phyloP scores from a whole-genome alignment of 2,797 vertebrate species.

The Moxostoma hubbsi region DNA sequence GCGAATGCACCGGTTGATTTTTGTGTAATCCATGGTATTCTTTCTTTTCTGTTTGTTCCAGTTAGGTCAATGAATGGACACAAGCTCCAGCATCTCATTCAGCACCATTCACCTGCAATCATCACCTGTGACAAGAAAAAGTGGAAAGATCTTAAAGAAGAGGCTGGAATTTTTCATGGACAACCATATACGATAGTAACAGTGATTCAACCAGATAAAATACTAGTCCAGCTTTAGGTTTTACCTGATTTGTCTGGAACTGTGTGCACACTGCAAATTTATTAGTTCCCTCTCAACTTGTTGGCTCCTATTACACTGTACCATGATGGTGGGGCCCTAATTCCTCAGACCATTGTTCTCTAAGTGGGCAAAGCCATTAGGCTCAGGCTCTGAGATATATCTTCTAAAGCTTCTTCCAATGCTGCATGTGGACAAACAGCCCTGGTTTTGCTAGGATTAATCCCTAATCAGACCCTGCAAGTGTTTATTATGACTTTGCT shows the following conservation, averaged over 20 bases:
- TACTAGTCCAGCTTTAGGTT: constrained; percentile 29
- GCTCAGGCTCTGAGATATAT: constrained; percentile 48
- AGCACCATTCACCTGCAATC: neutral
- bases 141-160: constrained; percentile 59
- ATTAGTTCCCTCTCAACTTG: constrained; percentile 66
- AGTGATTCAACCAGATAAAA: constrained; percentile 71
- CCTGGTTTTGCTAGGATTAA: neutral
- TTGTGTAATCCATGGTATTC: neutral
- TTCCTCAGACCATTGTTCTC: constrained; percentile 65
- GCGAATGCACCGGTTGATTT: constrained; percentile 10
- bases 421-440: constrained; percentile 36
- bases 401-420: constrained; percentile 51
- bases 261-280: constrained; percentile 61
- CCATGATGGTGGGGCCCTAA: constrained; percentile 56
- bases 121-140: constrained; percentile 17
- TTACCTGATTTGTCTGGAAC: constrained; percentile 66
- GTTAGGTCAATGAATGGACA: constrained; percentile 5
- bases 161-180: constrained; percentile 61
- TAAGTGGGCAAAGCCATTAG: constrained; percentile 62
- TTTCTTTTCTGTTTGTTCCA: constrained; percentile 9
- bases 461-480: no score
- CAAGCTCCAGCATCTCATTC: neutral
- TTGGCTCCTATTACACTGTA: constrained; percentile 58
- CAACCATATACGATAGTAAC: constrained; percentile 65
- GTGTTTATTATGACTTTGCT: neutral